Evolutionary conservation across 2,888 invertebrate genomes (phyloP), one percentile per base, ranked within the genome.

Genomic region (Beris chalybata): DNA sequence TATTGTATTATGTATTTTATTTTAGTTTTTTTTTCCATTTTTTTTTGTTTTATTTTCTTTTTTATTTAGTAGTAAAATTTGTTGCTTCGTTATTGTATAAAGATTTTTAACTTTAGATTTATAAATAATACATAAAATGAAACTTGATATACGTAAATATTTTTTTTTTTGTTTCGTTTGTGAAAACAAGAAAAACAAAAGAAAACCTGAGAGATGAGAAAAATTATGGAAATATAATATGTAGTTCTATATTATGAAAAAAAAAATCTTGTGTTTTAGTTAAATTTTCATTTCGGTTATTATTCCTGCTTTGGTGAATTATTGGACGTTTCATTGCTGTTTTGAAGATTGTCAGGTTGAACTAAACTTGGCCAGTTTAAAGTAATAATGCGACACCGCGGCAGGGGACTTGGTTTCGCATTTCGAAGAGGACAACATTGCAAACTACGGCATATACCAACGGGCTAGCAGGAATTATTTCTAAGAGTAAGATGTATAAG

Each of bases 171-270:
- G 71, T 70, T 74, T 74, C 22, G 22, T 22, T 76, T 75, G 78
- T 79, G 79, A 78, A 76, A 78, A 74, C 77, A 79, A 79, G 79
- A 78, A 78, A 78, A 79, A 79, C 78, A 78, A 79, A 78, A 77
- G 77, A 76, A 77, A 78, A 74, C 71, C 74, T 74, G 75, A 77
- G 73, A 71, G 73, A 74, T 74, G 73, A 72, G 45, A 61, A 47
- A 29, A 30, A 38, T 50, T 61, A 61, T 61, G 61, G 61, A 61
- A 61, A 61, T 61, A 61, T 52, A 61, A 50, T 50, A 50, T 61
- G 61, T 61, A 61, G 61, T 50, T 61, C 61, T 61, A 61, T 61
- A 61, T 61, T 61, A 61, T 61, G 52, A 61, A 50, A 67, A 70
- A 70, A 30, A 54, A 69, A 65, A 66, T 58, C 38, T 66, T 67